phyloP scores from a whole-genome alignment of 2,888 invertebrate species.

The Timema cristinae region DNA sequence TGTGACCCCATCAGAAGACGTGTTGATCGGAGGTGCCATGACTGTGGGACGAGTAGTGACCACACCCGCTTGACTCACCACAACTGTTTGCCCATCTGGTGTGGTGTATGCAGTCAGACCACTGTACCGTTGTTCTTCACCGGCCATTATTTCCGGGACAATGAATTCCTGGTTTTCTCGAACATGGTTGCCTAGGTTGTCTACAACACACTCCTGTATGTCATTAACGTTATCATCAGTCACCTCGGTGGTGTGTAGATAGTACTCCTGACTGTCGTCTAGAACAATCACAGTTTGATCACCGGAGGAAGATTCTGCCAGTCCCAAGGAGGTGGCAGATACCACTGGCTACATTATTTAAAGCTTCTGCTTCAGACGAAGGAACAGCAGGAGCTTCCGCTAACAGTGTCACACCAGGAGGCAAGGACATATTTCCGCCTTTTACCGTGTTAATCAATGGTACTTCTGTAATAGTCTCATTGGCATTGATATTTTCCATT shows the following conservation, averaged over 20 bases:
- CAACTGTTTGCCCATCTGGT: not conserved
- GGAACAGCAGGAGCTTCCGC: slow-evolving; percentile 41
- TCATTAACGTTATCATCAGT: slow-evolving; percentile 30
- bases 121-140: slow-evolving; percentile 23
- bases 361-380: slow-evolving; percentile 53
- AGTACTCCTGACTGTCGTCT: slow-evolving; percentile 55
- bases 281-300: slow-evolving; percentile 45
- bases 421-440: slow-evolving; percentile 19
- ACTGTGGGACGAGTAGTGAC: slow-evolving; percentile 22
- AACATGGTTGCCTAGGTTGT: slow-evolving; percentile 33
- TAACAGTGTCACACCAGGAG: slow-evolving; percentile 34
- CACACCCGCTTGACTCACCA: slow-evolving; percentile 9
- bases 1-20: slow-evolving; percentile 50
- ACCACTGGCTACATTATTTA: slow-evolving; percentile 54
- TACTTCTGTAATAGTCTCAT: slow-evolving; percentile 29
- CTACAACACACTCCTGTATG: slow-evolving; percentile 29
- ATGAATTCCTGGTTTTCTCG: slow-evolving; percentile 38
- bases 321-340: slow-evolving; percentile 51
- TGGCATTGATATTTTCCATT: not conserved
- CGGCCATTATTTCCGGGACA: slow-evolving; percentile 37
- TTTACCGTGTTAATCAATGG: slow-evolving; percentile 32
- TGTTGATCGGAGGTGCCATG: slow-evolving; percentile 22
- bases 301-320: not conserved
- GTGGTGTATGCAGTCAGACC: slow-evolving; percentile 30
- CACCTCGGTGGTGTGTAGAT: slow-evolving; percentile 44